These are phyloP conservation scores for Diadumene lineata DNA, from an alignment of 92 coral and sea anemone species.

Conservation along the genomic window DNA sequence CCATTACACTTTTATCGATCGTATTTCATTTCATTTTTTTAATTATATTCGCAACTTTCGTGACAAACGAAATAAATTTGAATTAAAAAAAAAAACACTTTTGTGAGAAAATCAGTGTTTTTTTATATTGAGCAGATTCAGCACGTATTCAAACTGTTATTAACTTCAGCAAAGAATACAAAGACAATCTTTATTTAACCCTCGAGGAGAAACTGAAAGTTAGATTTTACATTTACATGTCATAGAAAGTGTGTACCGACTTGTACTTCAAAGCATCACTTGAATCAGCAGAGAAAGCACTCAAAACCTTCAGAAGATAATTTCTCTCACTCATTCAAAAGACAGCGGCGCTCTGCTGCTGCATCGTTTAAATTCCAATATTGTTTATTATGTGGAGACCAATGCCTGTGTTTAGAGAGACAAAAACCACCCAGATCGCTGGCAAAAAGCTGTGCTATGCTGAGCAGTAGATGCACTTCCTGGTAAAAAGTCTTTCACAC, in stretches of 20 bases:
- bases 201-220: constrained; percentile 30
- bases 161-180: constrained; percentile 45
- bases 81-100: no score
- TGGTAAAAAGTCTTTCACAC: constrained; percentile 51
- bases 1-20: no score
- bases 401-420: constrained; percentile 52
- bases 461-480: constrained; percentile 41
- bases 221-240: constrained; percentile 34
- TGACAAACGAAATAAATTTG: no score
- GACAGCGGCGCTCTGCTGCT: constrained; percentile 49
- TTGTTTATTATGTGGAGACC: constrained; percentile 62
- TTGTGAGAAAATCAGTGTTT: no score
- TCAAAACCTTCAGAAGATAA: constrained; percentile 12
- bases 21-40: no score
- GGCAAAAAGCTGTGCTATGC: constrained; percentile 55
- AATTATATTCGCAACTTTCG: no score
- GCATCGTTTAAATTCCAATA: constrained; percentile 48
- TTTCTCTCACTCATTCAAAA: constrained; percentile 35
- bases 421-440: constrained; percentile 48
- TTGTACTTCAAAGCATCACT: constrained; percentile 52
- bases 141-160: constrained; percentile 31
- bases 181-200: constrained; percentile 36
- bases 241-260: constrained; percentile 60
- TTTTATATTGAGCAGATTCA: not conserved
- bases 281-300: constrained; percentile 48